These are phyloP conservation scores for Monomorium pharaonis DNA, from an alignment of 1,140 invertebrate genomes.

Conservation along the genomic window DNA sequence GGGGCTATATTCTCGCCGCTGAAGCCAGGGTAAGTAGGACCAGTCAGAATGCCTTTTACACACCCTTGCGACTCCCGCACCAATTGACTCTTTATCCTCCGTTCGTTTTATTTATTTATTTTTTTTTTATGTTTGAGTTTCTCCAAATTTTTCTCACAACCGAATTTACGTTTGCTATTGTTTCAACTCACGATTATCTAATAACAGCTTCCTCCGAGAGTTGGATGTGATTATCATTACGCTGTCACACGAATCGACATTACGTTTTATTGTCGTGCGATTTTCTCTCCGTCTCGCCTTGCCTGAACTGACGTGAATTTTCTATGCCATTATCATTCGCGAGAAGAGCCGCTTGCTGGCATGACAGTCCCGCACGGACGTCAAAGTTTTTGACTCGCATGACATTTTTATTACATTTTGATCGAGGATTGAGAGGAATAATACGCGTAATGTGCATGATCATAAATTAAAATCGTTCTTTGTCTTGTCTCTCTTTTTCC, in stretches of 20 bases:
- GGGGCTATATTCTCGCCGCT: constrained; percentile 94
- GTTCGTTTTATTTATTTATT: constrained; percentile 16
- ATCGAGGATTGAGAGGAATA: neutral
- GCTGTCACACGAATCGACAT: neutral
- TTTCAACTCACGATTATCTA: constrained; percentile 41
- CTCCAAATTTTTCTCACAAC: constrained; percentile 11
- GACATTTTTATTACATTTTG: constrained; percentile 21
- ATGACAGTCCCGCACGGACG: neutral
- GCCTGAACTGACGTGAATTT: constrained; percentile 1
- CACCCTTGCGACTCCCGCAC: constrained; percentile 25
- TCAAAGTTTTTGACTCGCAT: constrained; percentile 37
- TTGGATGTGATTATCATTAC: constrained; percentile 54
- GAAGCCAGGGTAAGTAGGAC: constrained; percentile 94
- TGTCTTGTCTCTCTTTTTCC: constrained; percentile 1
- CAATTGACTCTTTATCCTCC: constrained; percentile 11
- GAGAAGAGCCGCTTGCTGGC: constrained; percentile 26
- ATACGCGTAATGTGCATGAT: constrained; percentile 38
- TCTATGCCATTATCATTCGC: constrained; percentile 8
- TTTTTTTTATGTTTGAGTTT: constrained; percentile 40
- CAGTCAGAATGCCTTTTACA: constrained; percentile 27
- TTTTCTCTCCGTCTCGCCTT: constrained; percentile 9
- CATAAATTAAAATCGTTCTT: constrained; percentile 17
- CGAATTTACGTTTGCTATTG: constrained; percentile 48
- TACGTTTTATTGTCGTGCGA: constrained; percentile 34
- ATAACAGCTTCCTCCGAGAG: constrained; percentile 44